phyloP scores from a whole-genome alignment of 2,888 invertebrate species.

The Elysia crispata region DNA sequence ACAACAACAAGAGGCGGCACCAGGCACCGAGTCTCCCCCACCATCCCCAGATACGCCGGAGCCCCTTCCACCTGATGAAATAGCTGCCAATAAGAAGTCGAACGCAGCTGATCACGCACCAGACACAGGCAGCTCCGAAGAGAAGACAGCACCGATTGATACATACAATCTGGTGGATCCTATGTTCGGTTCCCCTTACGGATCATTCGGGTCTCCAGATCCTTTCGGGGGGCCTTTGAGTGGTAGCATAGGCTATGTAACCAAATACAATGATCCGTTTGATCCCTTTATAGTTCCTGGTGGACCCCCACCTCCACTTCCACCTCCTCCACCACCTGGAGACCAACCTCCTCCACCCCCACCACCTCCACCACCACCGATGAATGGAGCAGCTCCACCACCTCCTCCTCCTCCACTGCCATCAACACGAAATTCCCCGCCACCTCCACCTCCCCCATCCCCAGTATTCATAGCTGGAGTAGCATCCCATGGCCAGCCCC shows the following conservation, averaged over 20 bases:
- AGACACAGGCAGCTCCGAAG: slow-evolving; percentile 33
- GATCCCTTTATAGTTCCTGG: slow-evolving; percentile 26
- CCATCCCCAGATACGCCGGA: slow-evolving; percentile 39
- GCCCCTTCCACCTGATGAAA: slow-evolving; percentile 33
- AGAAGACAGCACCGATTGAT: not conserved
- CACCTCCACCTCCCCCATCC: slow-evolving; percentile 17
- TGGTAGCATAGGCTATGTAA: not conserved
- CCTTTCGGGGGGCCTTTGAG: not conserved
- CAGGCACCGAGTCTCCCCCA: slow-evolving; percentile 12
- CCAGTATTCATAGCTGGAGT: not conserved
- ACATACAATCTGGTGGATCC: slow-evolving; percentile 22
- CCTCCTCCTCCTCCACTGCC: slow-evolving; percentile 27
- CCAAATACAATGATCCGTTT: slow-evolving; percentile 22
- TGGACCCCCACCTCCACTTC: slow-evolving; percentile 20
- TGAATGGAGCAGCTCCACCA: not conserved
- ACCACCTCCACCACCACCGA: slow-evolving; percentile 16
- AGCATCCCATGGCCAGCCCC: not conserved
- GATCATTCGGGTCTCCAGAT: not conserved
- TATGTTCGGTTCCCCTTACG: not conserved
- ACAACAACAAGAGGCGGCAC: slow-evolving; percentile 26
- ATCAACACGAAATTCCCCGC: not conserved
- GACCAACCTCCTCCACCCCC: slow-evolving; percentile 26
- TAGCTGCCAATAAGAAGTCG: slow-evolving; percentile 28
- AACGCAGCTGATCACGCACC: slow-evolving; percentile 29
- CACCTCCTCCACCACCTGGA: not conserved